Conservation (phyloP, 2,113 vertebrate species). For the Tautogolabrus adspersus region DNA sequence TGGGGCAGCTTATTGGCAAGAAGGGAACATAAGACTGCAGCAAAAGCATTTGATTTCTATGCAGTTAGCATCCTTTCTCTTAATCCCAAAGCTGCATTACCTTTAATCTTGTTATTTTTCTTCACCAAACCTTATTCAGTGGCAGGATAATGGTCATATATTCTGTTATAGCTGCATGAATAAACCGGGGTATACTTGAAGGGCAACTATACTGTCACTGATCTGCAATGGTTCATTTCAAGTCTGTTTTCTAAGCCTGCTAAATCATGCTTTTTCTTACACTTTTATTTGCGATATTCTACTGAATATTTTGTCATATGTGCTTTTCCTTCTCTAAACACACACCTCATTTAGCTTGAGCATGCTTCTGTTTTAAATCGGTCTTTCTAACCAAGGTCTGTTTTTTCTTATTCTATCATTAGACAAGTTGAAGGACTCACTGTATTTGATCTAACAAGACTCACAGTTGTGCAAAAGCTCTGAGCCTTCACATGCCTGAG, state of each 20-base stretch:
- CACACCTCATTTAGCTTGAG: background rate
- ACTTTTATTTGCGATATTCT: background rate
- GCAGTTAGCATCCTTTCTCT: conserved; percentile 32
- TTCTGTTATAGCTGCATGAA: conserved; percentile 19
- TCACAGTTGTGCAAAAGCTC: background rate
- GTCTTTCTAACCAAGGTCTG: background rate
- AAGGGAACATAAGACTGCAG: conserved; percentile 54
- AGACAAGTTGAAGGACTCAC: background rate
- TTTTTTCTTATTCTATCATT: conserved; percentile 6
- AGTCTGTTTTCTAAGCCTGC: background rate
- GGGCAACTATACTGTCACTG: background rate
- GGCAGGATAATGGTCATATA: background rate
- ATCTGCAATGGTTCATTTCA: background rate
- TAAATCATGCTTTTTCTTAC: background rate
- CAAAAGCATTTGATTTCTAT: conserved; percentile 40
- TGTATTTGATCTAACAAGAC: conserved; percentile 20
- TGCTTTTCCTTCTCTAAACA: conserved; percentile 22
- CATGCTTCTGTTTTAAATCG: background rate
- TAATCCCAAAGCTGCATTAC: background rate
- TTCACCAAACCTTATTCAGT: conserved; percentile 8
- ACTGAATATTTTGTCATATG: background rate
- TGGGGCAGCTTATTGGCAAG: conserved; percentile 31
- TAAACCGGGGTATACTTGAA: background rate
- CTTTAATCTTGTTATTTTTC: background rate
- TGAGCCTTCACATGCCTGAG: background rate